These are phyloP conservation scores for Drosophila truncata DNA, from an alignment of 1,140 invertebrate genomes.

Conservation along the genomic window DNA sequence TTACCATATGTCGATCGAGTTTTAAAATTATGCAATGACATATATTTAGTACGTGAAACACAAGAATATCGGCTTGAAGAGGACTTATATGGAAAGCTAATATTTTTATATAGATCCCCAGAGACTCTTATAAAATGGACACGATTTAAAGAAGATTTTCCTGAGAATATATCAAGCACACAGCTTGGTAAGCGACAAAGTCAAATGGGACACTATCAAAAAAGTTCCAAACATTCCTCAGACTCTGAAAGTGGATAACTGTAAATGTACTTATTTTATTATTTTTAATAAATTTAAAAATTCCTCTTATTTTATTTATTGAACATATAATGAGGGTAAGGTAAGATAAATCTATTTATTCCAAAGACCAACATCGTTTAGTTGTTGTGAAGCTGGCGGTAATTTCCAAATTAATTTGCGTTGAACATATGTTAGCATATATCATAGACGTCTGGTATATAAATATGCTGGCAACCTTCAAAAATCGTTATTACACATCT, in stretches of 20 bases:
- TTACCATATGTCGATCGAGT: slow-evolving; percentile 97
- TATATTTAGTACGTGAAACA: slow-evolving; percentile 98
- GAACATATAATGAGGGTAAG: no score
- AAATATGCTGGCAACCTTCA: no score
- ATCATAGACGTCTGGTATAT: no score
- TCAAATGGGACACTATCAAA: background rate
- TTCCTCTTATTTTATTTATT: background rate
- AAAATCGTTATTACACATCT: no score
- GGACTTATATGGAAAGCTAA: slow-evolving; percentile 98
- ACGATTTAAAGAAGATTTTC: slow-evolving; percentile 59
- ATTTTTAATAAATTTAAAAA: background rate
- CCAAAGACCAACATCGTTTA: no score
- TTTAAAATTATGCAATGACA: slow-evolving; percentile 96
- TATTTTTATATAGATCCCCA: slow-evolving; percentile 98
- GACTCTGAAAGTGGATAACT: background rate
- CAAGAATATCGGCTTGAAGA: slow-evolving; percentile 97
- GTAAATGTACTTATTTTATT: background rate
- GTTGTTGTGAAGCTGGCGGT: no score
- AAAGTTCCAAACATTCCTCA: background rate
- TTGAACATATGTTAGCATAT: no score
- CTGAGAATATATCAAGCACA: slow-evolving; percentile 11
- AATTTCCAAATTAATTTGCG: no score
- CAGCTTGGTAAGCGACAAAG: slow-evolving; percentile 2
- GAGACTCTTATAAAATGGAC: slow-evolving; percentile 99
- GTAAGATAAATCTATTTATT: background rate